phyloP scores from a whole-genome alignment of 2,113 vertebrate species.

The Piprites chloris region DNA sequence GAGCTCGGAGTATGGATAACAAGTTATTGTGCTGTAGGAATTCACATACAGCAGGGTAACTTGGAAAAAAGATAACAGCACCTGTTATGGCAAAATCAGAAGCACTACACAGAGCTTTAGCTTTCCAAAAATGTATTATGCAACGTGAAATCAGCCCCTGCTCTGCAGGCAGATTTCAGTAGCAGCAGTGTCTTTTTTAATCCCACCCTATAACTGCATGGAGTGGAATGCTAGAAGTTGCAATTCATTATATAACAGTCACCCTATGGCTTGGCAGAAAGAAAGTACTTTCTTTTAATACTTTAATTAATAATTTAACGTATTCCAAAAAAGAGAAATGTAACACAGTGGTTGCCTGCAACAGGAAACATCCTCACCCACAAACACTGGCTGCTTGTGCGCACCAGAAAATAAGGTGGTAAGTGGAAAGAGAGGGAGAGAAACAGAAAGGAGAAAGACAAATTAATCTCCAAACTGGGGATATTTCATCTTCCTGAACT shows the following conservation, averaged over 20 bases:
- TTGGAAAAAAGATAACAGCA: constrained; percentile 58
- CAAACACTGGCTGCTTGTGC: neutral
- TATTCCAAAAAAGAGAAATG: neutral
- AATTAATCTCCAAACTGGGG: neutral
- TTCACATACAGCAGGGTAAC: constrained; percentile 98
- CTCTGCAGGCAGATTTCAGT: neutral
- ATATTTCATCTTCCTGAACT: neutral
- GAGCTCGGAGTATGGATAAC: constrained; percentile 98
- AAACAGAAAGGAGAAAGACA: neutral
- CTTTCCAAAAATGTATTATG: neutral
- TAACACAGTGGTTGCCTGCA: neutral
- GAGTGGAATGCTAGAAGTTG: neutral
- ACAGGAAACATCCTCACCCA: neutral
- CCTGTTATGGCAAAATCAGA: constrained; percentile 23
- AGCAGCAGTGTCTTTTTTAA: neutral
- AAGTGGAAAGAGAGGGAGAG: neutral
- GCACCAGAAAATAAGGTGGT: neutral
- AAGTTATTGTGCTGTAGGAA: constrained; percentile 99
- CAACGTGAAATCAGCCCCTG: neutral
- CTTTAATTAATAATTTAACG: neutral
- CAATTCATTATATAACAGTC: neutral
- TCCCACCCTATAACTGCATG: neutral
- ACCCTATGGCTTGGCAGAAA: neutral
- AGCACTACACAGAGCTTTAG: neutral
- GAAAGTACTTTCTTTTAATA: neutral